A percentile compares a stretch with the other conserved stretches of the same genome.
Conservation (phyloP, 1,140 invertebrate genomes). For the Hyphantria cunea region DNA sequence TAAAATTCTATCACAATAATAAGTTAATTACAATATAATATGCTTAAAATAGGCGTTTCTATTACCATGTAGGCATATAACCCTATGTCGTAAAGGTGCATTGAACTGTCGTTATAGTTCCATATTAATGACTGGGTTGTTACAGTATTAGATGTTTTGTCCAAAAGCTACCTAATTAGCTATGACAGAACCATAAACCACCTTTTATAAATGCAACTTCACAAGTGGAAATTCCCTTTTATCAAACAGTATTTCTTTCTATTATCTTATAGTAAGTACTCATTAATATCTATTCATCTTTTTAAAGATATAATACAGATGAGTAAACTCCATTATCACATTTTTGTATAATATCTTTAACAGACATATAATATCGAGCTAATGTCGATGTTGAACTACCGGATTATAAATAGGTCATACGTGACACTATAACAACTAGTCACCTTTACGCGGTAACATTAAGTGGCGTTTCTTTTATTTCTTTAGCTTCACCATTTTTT, state of each 20-base stretch:
- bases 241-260: too few relatives aligned
- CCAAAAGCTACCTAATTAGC: too few relatives aligned
- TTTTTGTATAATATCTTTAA: conserved; percentile 1
- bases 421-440: too few relatives aligned
- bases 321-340: neutral
- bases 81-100: neutral
- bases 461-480: conserved; percentile 59
- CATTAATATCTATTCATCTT: too few relatives aligned
- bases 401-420: too few relatives aligned
- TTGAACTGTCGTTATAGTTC: neutral
- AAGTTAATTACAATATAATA: neutral
- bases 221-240: too few relatives aligned
- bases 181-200: too few relatives aligned
- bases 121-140: too few relatives aligned
- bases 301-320: neutral
- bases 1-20: neutral
- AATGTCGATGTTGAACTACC: conserved; percentile 9
- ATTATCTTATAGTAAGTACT: too few relatives aligned
- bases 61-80: too few relatives aligned
- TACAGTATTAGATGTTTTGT: too few relatives aligned
- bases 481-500: conserved; percentile 48
- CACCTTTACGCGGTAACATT: conserved; percentile 36
- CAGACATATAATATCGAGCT: conserved; percentile 1
- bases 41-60: neutral
- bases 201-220: too few relatives aligned